Percentiles rank a stretch among this genome's conserved stretches.
These are phyloP conservation scores for Microcaecilia unicolor DNA, from an alignment of 2,797 vertebrate genomes.

Conservation along the genomic window DNA sequence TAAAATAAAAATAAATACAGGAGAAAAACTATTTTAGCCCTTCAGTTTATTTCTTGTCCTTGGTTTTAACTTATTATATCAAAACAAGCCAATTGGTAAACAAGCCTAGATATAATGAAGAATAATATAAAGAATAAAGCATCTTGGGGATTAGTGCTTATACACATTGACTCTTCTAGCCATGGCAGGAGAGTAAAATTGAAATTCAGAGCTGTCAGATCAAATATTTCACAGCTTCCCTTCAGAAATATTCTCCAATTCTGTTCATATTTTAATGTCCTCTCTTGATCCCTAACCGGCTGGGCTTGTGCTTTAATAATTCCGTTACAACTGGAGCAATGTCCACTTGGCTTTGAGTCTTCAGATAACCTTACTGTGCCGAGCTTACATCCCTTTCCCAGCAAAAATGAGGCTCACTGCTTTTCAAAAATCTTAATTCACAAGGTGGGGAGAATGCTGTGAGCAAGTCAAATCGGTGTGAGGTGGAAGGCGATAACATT, in stretches of 20 bases:
- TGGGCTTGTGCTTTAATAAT: constrained; percentile 11
- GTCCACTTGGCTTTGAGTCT: background rate
- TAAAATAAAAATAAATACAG: background rate
- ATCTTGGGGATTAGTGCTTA: constrained; percentile 12
- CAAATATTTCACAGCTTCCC: constrained; percentile 20
- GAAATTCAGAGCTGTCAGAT: constrained; percentile 8
- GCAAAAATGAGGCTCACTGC: background rate
- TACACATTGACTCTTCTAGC: background rate
- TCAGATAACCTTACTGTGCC: background rate
- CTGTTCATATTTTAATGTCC: constrained; percentile 38
- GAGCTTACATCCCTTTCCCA: background rate
- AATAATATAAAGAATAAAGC: constrained; percentile 16
- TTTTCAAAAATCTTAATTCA: background rate
- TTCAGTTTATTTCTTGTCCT: background rate
- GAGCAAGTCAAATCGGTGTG: background rate
- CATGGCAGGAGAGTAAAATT: constrained; percentile 10
- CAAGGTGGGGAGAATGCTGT: background rate
- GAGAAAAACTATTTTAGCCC: constrained; percentile 5
- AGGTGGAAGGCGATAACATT: background rate
- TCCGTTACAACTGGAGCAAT: constrained; percentile 9
- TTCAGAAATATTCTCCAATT: constrained; percentile 20
- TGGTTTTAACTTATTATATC: constrained; percentile 13
- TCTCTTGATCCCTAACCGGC: constrained; percentile 18
- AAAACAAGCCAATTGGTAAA: constrained; percentile 23
- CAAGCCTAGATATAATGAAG: constrained; percentile 9